Evolutionary conservation across 2,113 vertebrate species (phyloP), one percentile per base, ranked within the genome.

Genomic region (Probosciger aterrimus): DNA sequence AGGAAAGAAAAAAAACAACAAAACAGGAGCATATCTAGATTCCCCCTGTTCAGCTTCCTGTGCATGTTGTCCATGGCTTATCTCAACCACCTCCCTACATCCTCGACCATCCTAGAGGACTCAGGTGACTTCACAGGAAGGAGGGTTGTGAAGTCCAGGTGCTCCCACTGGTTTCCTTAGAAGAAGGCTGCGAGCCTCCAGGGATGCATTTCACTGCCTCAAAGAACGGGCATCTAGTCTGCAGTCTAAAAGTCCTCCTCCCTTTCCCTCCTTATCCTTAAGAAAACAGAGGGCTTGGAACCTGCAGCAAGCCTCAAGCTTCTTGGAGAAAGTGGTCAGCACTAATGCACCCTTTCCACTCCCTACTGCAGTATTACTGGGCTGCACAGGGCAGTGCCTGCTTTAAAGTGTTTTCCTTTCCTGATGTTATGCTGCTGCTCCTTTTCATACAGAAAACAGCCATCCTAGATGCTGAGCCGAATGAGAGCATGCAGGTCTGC

Each of bases 331-430:
- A 37, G 60, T 5, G 46, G 59, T 89, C 23, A 19, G 81, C 68
- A 44, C 44, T 33, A 20, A 12, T 4, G 6, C 37, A 73, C 47
- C n/a, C 47, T 62, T 62, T 75, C 86, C 59, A 43, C 65, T 93
- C 92, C 76, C 63, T 50, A 35, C 53, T 96, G 93, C 93, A 96
- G 95, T 96, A 96, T 95, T 96, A 95, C 49, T 46, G 70, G 92
- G 80, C 80, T 84, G 86, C 2, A 25, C 74, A 82, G 92, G 86
- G 86, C 90, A 88, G 14, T 2, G 4, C 49, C 86, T 83, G 41
- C 86, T 95, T 49, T 31, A 15, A 70, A 65, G 68, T 78, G 69
- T 76, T 77, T 81, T 82, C 60, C 33, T 79, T 76, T 78, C 49
- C 73, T 49, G 28, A 88, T 52, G 28, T 93, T 57, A 24, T 2